Conservation (phyloP, 2,888 invertebrate genomes). For the Ecliptopera silaceata region DNA sequence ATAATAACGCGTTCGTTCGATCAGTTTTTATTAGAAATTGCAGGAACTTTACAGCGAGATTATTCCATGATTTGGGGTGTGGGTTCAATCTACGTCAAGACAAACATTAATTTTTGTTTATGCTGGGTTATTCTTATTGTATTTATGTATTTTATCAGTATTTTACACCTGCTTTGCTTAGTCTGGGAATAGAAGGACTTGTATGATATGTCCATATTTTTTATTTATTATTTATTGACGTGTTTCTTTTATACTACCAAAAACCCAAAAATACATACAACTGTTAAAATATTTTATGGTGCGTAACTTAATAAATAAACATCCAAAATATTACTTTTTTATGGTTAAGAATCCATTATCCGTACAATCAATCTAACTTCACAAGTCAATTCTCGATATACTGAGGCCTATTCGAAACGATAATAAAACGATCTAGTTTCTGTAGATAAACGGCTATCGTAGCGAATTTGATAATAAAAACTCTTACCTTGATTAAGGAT, state of each 20-base stretch:
- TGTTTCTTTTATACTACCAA: neutral
- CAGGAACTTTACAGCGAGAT: too few species aligned
- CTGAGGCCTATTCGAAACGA: conserved; percentile 28
- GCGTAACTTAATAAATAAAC: conserved; percentile 19
- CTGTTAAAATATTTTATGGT: conserved; percentile 4
- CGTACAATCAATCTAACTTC: conserved; percentile 32
- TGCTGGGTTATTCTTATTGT: too few species aligned
- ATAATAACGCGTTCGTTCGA: conserved; percentile 30
- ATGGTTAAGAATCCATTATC: conserved; percentile 27
- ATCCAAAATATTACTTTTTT: conserved; percentile 25
- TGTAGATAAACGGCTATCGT: neutral
- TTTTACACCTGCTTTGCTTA: too few species aligned
- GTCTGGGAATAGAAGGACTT: too few species aligned
- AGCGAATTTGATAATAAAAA: neutral
- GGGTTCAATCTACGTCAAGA: too few species aligned
- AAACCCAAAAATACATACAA: neutral
- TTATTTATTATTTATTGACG: too few species aligned
- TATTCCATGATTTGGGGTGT: too few species aligned
- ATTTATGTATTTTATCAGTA: too few species aligned
- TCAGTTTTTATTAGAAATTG: too few species aligned
- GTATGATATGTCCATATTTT: too few species aligned
- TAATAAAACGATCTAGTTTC: conserved; percentile 26
- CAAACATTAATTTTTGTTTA: too few species aligned
- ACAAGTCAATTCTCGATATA: conserved; percentile 30
- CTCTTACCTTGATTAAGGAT: too few species aligned